A percentile compares a stretch with the other conserved stretches of the same genome.
phyloP scores from a whole-genome alignment of 2,888 invertebrate species.

The Disparrhopalites patrizii region DNA sequence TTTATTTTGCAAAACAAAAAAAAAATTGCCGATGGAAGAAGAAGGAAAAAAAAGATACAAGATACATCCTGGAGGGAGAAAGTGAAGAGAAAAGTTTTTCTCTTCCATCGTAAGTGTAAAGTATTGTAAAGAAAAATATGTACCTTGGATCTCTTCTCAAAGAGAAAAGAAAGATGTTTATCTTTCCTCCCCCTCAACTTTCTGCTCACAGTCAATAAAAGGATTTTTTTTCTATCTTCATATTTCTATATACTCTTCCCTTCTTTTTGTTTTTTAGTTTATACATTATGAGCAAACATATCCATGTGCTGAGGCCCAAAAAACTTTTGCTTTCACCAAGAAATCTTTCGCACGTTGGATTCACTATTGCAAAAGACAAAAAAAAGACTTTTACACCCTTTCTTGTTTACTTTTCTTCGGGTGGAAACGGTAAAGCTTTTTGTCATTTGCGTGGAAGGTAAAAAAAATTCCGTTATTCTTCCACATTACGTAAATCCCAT shows the following conservation, averaged over 20 bases:
- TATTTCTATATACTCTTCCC: too few species aligned
- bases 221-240: constrained; percentile 3
- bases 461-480: background rate
- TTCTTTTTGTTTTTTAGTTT: too few species aligned
- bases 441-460: background rate
- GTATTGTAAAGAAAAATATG: constrained; percentile 1
- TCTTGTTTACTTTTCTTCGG: background rate
- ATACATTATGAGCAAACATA: constrained; percentile 7
- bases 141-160: background rate
- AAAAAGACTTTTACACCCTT: too few species aligned
- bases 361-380: background rate
- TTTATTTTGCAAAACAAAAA: constrained; percentile 21
- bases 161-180: constrained; percentile 14
- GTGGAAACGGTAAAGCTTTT: background rate
- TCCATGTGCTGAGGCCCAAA: background rate
- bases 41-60: background rate
- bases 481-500: background rate
- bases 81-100: constrained; percentile 2
- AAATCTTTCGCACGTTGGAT: constrained; percentile 3
- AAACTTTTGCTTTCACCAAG: constrained; percentile 3
- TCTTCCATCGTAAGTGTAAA: constrained; percentile 6
- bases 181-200: background rate
- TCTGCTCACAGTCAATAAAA: constrained; percentile 8
- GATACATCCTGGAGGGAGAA: background rate
- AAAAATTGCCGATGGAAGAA: background rate